Conservation (phyloP, 2,797 vertebrate genomes). For the Anguilla marmorata region DNA sequence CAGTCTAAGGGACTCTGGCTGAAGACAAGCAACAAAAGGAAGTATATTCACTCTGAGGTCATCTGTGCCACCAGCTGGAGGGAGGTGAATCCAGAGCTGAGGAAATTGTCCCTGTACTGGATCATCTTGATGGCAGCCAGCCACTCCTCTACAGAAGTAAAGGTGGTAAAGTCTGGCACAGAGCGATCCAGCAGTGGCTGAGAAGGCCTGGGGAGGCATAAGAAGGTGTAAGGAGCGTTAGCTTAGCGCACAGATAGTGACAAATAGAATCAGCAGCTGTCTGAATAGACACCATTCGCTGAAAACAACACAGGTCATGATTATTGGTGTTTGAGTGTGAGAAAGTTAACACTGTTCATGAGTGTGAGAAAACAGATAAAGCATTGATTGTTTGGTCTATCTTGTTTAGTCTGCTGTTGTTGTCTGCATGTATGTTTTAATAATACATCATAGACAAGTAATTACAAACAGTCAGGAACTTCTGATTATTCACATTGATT, state of each 20-base stretch:
- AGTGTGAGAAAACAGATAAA: not conserved
- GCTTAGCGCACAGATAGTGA: not conserved
- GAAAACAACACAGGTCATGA: not conserved
- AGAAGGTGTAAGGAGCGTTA: not conserved
- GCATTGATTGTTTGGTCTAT: not conserved
- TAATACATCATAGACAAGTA: not conserved
- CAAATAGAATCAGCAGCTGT: not conserved
- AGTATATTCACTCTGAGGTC: conserved; percentile 85
- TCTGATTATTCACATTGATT: not conserved
- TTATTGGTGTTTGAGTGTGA: not conserved
- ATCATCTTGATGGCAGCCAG: conserved; percentile 92
- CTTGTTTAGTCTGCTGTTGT: not conserved
- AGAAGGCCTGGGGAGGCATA: conserved; percentile 74
- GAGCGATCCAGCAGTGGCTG: conserved; percentile 91
- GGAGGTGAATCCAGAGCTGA: conserved; percentile 90
- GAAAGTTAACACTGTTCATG: not conserved
- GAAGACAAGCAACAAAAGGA: too few relatives aligned
- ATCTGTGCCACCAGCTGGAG: conserved; percentile 90
- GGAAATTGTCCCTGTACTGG: conserved; percentile 93
- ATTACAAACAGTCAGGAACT: not conserved
- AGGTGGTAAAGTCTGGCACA: conserved; percentile 88
- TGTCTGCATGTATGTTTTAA: not conserved
- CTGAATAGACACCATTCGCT: not conserved
- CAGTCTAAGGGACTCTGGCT: not conserved
- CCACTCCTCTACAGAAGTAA: conserved; percentile 96